Evolutionary conservation across 2,113 vertebrate genomes (phyloP).

Genomic region (Zeus faber): DNA sequence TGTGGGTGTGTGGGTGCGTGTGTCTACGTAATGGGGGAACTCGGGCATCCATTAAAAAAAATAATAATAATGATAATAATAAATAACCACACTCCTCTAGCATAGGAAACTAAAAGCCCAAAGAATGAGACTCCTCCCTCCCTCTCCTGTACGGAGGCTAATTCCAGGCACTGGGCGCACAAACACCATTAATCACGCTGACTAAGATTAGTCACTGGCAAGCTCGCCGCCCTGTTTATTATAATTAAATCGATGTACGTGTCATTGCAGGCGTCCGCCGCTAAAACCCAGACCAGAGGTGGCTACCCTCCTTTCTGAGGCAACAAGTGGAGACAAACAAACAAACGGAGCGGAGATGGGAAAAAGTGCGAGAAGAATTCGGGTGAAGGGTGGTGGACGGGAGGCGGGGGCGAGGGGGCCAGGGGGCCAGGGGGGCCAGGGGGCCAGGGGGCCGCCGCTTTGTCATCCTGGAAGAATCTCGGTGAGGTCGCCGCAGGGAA

Average conservation of each 20-base stretch:
- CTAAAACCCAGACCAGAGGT: slow-evolving; percentile 6
- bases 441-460: too few relatives aligned
- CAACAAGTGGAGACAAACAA: slow-evolving; percentile 5
- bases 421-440: too few relatives aligned
- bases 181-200: slow-evolving; percentile 74
- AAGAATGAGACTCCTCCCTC: slow-evolving; percentile 9
- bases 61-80: too few relatives aligned
- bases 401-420: slow-evolving; percentile 35
- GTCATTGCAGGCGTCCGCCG: slow-evolving; percentile 31
- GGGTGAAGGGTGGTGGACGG: not conserved
- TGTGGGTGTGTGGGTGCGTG: slow-evolving; percentile 6
- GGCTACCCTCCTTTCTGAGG: slow-evolving; percentile 20
- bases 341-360: not conserved
- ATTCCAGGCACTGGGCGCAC: slow-evolving; percentile 51
- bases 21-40: not conserved
- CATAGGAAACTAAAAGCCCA: not conserved
- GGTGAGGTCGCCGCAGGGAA: slow-evolving; percentile 3
- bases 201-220: slow-evolving; percentile 65
- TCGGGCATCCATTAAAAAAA: not conserved
- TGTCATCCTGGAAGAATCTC: slow-evolving; percentile 42
- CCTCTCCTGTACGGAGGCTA: slow-evolving; percentile 47
- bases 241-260: slow-evolving; percentile 68
- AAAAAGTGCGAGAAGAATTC: not conserved
- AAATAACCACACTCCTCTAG: not conserved
- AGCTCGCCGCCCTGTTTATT: slow-evolving; percentile 63